Conservation (phyloP, 37 sponge, comb jelly and placozoan genomes). For the Theonella swinhoei region DNA sequence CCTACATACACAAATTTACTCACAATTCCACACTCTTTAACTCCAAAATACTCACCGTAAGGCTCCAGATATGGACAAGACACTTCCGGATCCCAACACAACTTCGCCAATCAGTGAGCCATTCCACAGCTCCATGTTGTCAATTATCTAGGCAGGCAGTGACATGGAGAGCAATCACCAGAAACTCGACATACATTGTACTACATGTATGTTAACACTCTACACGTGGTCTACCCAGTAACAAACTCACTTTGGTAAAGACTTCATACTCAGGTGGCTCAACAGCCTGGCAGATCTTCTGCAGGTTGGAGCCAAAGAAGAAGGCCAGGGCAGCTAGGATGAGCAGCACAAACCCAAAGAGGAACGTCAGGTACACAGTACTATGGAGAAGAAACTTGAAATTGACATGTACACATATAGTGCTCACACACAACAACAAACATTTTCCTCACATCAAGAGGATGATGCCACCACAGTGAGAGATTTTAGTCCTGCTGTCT, state of each 20-base stretch:
- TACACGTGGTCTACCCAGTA: too few species aligned
- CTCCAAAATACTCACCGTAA: slow-evolving; percentile 27
- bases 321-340: slow-evolving; percentile 48
- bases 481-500: slow-evolving; percentile 29
- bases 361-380: slow-evolving; percentile 51
- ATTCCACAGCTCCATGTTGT: slow-evolving; percentile 55
- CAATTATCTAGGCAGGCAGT: slow-evolving; percentile 25
- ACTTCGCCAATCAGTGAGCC: slow-evolving; percentile 26
- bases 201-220: too few species aligned
- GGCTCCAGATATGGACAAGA: slow-evolving; percentile 1
- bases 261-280: slow-evolving; percentile 49
- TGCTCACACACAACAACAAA: not conserved
- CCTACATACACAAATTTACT: slow-evolving; percentile 2
- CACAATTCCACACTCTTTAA: not conserved
- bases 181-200: too few species aligned
- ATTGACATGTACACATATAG: too few species aligned
- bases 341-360: slow-evolving; percentile 62
- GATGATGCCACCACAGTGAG: slow-evolving; percentile 71
- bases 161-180: too few species aligned
- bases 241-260: slow-evolving; percentile 25
- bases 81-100: not conserved
- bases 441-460: slow-evolving; percentile 68
- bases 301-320: slow-evolving; percentile 57
- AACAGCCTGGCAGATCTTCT: slow-evolving; percentile 67
- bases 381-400: slow-evolving; percentile 16